Conservation (phyloP, 2,113 vertebrate genomes). For the Pelecanoides urinatrix region DNA sequence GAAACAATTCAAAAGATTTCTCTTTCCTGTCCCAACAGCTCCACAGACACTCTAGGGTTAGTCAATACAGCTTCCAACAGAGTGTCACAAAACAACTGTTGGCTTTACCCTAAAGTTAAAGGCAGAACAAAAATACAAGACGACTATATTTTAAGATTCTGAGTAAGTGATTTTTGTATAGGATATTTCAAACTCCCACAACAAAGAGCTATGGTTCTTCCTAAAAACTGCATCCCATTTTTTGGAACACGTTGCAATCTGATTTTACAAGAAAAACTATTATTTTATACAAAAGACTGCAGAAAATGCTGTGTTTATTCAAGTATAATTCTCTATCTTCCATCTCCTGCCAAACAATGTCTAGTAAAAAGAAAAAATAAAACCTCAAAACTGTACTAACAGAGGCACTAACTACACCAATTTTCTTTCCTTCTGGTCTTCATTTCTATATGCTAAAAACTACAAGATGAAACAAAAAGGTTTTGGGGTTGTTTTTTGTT, state of each 20-base stretch:
- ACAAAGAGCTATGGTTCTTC: not conserved
- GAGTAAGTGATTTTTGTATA: not conserved
- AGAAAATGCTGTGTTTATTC: not conserved
- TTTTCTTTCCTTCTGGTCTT: not conserved
- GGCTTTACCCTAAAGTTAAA: not conserved
- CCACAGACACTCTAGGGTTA: not conserved
- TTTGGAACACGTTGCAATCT: not conserved
- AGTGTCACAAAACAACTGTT: not conserved
- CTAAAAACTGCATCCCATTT: not conserved
- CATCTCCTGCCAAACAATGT: not conserved
- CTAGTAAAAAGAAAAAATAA: not conserved
- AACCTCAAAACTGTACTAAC: not conserved
- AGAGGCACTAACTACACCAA: not conserved
- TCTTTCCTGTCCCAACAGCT: not conserved
- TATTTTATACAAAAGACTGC: not conserved
- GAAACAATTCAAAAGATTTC: not conserved
- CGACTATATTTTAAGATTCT: not conserved
- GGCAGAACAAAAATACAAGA: not conserved
- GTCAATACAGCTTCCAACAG: not conserved
- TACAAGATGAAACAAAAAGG: not conserved
- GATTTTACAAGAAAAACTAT: not conserved
- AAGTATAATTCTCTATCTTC: not conserved
- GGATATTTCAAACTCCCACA: not conserved
- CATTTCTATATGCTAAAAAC: not conserved
- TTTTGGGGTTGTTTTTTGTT: too few species aligned